Evolutionary conservation across 2,797 vertebrate species (phyloP).

Genomic region (Kryptolebias ocellatus): DNA sequence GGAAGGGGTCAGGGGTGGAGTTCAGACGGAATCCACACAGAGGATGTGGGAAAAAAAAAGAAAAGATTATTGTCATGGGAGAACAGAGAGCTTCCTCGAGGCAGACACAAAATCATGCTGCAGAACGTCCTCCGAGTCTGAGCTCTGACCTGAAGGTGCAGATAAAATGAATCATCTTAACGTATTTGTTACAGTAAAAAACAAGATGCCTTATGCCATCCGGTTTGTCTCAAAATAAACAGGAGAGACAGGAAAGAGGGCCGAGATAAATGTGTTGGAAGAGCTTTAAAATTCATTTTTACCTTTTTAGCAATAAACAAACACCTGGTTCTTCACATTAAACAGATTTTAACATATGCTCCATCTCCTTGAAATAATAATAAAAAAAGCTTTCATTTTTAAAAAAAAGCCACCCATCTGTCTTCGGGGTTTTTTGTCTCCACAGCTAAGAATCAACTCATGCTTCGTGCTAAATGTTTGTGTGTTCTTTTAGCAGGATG

Average conservation of each 20-base stretch:
- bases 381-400: too few species aligned
- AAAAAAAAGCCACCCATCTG: slow-evolving; percentile 15
- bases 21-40: slow-evolving; percentile 74
- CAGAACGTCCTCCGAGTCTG: neutral
- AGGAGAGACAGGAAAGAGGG: slow-evolving; percentile 21
- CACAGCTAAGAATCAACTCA: slow-evolving; percentile 27
- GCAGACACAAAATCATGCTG: neutral
- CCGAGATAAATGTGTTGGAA: slow-evolving; percentile 12
- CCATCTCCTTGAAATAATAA: neutral
- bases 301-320: slow-evolving; percentile 14
- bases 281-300: slow-evolving; percentile 7
- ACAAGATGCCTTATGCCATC: slow-evolving; percentile 13
- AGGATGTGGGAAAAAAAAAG: slow-evolving; percentile 62
- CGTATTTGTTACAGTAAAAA: slow-evolving; percentile 26
- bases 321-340: slow-evolving; percentile 6
- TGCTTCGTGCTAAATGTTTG: slow-evolving; percentile 28
- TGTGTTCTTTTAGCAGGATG: slow-evolving; percentile 21
- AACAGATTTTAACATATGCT: slow-evolving; percentile 9
- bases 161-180: slow-evolving; percentile 33
- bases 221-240: slow-evolving; percentile 30
- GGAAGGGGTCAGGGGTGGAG: slow-evolving; percentile 74
- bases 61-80: slow-evolving; percentile 58
- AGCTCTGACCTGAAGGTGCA: slow-evolving; percentile 34
- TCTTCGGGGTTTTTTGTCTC: neutral
- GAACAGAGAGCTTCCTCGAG: slow-evolving; percentile 39